Evolutionary conservation across 2,113 vertebrate genomes (phyloP).

Genomic region (Limanda limanda): DNA sequence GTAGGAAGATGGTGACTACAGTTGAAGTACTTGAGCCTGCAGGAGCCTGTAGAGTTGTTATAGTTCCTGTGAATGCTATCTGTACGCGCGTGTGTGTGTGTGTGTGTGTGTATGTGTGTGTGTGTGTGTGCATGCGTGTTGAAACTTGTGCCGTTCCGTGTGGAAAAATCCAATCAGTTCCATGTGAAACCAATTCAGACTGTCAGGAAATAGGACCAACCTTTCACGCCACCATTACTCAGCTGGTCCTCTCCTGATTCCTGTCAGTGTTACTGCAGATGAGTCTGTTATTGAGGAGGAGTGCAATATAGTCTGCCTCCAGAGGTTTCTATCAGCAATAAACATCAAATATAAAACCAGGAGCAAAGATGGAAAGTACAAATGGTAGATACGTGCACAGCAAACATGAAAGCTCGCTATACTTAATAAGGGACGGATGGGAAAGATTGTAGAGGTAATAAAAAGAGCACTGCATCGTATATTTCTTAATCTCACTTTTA

Average conservation of each 20-base stretch:
- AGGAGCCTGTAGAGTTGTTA: not conserved
- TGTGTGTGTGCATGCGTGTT: not conserved
- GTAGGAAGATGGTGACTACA: too few relatives aligned
- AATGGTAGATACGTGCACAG: not conserved
- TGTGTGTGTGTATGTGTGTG: too few relatives aligned
- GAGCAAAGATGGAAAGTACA: not conserved
- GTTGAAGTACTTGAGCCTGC: not conserved
- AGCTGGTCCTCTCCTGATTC: constrained; percentile 31
- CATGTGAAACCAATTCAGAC: constrained; percentile 33
- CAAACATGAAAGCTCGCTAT: not conserved
- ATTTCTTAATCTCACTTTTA: too few relatives aligned
- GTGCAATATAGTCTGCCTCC: not conserved
- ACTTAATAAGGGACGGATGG: not conserved
- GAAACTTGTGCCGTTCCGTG: not conserved
- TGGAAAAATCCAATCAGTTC: constrained; percentile 33
- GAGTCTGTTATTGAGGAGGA: not conserved
- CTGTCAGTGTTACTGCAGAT: constrained; percentile 33
- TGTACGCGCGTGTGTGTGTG: not conserved
- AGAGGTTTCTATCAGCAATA: constrained; percentile 41
- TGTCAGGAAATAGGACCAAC: constrained; percentile 29
- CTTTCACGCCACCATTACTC: constrained; percentile 35
- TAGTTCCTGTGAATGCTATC: not conserved
- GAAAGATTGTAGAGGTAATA: not conserved
- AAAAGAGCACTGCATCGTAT: too few relatives aligned
- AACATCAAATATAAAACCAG: not conserved